These are phyloP conservation scores for Karalla daura DNA, from an alignment of 2,797 vertebrate genomes.

Conservation along the genomic window DNA sequence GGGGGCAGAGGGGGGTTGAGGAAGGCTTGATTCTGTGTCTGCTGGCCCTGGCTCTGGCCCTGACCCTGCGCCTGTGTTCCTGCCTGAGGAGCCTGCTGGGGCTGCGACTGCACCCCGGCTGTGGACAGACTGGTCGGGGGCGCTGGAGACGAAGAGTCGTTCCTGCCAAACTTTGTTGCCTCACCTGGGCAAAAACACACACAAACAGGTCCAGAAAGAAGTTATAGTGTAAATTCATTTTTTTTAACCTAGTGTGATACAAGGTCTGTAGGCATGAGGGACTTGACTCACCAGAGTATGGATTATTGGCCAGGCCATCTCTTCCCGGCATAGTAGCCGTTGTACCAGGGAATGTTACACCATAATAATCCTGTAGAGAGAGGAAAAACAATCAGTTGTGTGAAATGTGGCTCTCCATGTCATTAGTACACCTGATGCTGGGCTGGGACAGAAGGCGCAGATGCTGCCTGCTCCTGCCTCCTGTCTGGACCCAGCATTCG, in stretches of 20 bases:
- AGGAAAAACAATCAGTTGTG: background rate
- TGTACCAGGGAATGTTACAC: constrained; percentile 95
- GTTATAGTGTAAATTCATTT: background rate
- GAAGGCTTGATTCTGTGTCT: constrained; percentile 91
- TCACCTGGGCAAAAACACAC: constrained; percentile 86
- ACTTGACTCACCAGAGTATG: constrained; percentile 89
- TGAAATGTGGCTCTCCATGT: fast-evolving
- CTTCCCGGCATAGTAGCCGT: constrained; percentile 90
- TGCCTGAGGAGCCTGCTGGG: constrained; percentile 78
- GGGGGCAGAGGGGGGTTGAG: constrained; percentile 94
- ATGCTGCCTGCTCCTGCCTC: no score
- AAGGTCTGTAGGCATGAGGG: background rate
- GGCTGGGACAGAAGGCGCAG: no score
- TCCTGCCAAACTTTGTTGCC: constrained; percentile 94
- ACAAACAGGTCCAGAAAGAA: no score
- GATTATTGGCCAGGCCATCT: constrained; percentile 93
- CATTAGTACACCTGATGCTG: background rate
- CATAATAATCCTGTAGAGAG: constrained; percentile 92
- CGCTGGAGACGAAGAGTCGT: constrained; percentile 94
- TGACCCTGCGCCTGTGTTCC: constrained; percentile 78
- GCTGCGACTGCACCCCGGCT: constrained; percentile 78
- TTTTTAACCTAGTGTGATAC: background rate
- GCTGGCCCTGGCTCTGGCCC: constrained; percentile 88
- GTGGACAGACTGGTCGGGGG: constrained; percentile 90
- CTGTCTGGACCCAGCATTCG: no score